These are phyloP conservation scores for Enteromius thamalakanensis DNA, from an alignment of 2,797 vertebrate genomes.

Conservation along the genomic window DNA sequence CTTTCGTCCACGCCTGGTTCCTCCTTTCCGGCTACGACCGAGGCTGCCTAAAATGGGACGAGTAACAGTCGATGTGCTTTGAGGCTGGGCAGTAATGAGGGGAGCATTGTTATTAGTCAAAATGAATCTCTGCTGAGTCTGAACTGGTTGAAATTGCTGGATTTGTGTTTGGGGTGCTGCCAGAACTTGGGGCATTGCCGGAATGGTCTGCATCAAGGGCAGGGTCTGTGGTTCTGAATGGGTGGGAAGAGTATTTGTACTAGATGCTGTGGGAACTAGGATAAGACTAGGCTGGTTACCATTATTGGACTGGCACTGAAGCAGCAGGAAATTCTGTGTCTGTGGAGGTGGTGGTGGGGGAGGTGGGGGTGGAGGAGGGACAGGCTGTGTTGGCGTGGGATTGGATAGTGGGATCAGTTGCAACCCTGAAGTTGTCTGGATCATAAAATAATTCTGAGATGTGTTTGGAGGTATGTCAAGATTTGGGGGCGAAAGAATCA, in stretches of 20 bases:
- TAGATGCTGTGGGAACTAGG: conserved; percentile 74
- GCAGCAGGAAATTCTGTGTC: conserved; percentile 78
- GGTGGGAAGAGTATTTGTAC: conserved; percentile 65
- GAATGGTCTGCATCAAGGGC: conserved; percentile 80
- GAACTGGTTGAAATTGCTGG: conserved; percentile 78
- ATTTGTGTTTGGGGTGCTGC: conserved; percentile 73
- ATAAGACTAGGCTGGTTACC: conserved; percentile 79
- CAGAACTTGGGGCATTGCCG: conserved; percentile 80
- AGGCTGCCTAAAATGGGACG: conserved; percentile 77
- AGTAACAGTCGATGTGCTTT: conserved; percentile 62
- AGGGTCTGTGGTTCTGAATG: conserved; percentile 69
- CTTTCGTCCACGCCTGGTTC: conserved; percentile 77
- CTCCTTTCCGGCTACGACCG: conserved; percentile 72
- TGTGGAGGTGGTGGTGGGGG: conserved; percentile 77
- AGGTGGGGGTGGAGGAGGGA: conserved; percentile 77
- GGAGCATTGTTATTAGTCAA: conserved; percentile 79
- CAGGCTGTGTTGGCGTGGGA: conserved; percentile 69
- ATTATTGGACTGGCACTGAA: conserved; percentile 78
- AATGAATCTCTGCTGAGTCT: conserved; percentile 83
- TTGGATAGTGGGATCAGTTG: conserved; percentile 88
- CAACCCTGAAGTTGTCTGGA: conserved; percentile 87
- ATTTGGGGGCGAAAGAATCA: conserved; percentile 82
- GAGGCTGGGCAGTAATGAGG: conserved; percentile 49
- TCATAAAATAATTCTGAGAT: conserved; percentile 89
- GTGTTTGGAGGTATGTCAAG: conserved; percentile 83